Conservation (phyloP, 2,797 vertebrate genomes). For the Schizopygopsis malacanthus region DNA sequence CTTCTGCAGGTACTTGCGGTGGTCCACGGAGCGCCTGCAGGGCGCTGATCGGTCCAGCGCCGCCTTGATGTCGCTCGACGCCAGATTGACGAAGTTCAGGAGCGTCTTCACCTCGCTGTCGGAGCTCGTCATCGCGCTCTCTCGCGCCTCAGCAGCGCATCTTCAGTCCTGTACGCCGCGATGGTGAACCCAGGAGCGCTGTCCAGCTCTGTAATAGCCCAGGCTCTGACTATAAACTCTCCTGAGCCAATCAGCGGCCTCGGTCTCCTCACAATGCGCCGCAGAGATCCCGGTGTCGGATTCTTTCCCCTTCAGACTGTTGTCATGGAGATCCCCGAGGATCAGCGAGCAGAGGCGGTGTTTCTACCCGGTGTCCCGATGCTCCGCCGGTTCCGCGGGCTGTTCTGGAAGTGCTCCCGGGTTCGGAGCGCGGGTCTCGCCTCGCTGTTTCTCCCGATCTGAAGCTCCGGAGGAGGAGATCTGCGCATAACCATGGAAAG, state of each 20-base stretch:
- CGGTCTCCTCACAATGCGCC: constrained; percentile 92
- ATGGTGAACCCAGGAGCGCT: not conserved
- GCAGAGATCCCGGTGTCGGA: constrained; percentile 92
- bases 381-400: constrained; percentile 44
- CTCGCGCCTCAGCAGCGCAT: not conserved
- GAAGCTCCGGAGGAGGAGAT: constrained; percentile 77
- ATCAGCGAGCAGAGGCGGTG: constrained; percentile 89
- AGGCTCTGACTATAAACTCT: constrained; percentile 94
- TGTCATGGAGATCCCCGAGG: constrained; percentile 90
- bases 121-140: constrained; percentile 83
- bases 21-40: constrained; percentile 95
- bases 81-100: constrained; percentile 96
- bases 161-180: not conserved
- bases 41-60: constrained; percentile 97
- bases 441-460: too few relatives aligned
- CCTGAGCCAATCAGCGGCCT: constrained; percentile 98
- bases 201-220: constrained; percentile 75
- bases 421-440: too few relatives aligned
- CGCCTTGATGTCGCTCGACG: constrained; percentile 98
- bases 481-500: constrained; percentile 99
- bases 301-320: constrained; percentile 99
- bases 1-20: constrained; percentile 98
- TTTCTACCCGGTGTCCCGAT: constrained; percentile 72
- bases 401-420: too few relatives aligned
- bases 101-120: constrained; percentile 98